These are phyloP conservation scores for Epinephelus coioides DNA, from an alignment of 2,797 vertebrate genomes.

Conservation along the genomic window DNA sequence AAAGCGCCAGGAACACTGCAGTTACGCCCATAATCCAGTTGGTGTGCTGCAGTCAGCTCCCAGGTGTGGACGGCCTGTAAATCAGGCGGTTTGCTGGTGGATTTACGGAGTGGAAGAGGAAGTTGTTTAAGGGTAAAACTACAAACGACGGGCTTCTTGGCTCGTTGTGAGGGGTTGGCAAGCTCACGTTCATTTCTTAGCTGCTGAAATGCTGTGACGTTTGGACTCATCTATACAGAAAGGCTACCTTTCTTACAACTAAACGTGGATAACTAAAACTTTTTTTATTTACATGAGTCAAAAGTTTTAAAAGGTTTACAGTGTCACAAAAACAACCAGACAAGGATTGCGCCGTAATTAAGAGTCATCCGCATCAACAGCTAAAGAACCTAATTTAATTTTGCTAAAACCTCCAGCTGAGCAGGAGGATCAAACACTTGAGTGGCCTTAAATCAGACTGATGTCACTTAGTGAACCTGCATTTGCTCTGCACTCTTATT, in stretches of 20 bases:
- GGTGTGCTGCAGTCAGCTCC: no score
- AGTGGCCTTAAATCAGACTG: constrained; percentile 56
- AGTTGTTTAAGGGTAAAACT: no score
- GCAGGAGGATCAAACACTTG: constrained; percentile 21
- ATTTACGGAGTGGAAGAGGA: no score
- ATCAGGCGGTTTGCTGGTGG: no score
- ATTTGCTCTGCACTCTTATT: constrained; percentile 47
- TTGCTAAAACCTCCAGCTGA: constrained; percentile 34
- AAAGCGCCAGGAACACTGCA: no score
- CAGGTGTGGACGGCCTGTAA: no score
- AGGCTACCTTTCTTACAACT: not conserved
- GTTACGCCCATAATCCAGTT: no score
- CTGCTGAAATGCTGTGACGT: not conserved
- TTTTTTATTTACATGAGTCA: not conserved
- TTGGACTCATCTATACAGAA: not conserved
- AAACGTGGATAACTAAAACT: not conserved
- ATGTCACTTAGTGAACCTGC: constrained; percentile 54
- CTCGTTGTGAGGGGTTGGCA: no score
- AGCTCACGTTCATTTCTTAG: not conserved
- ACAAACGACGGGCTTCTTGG: no score
- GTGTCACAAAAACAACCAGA: not conserved
- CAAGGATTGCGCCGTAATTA: constrained; percentile 20
- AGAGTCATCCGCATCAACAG: constrained; percentile 11
- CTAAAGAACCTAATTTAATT: constrained; percentile 38
- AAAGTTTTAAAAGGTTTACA: not conserved